Evolutionary conservation across 1,140 invertebrate genomes (phyloP).

Genomic region (fruit fly (Drosophila melanogaster)): Release_6_plus_ISO1_MT NC_004354.4:8658501-8659000

Average conservation of each 20-base stretch:
- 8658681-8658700: neutral
- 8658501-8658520: neutral
- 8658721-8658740: neutral
- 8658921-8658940: slow-evolving; percentile 12
- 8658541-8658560: neutral
- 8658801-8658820: slow-evolving; percentile 3
- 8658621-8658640: neutral
- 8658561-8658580: too few relatives aligned
- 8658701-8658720: too few relatives aligned
- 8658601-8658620: neutral
- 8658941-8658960: slow-evolving; percentile 34
- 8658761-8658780: too few relatives aligned
- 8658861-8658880: slow-evolving; percentile 39
- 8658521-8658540: neutral
- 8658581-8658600: neutral
- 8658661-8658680: too few relatives aligned
- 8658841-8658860: too few relatives aligned
- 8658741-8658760: too few relatives aligned
- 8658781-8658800: neutral
- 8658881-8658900: slow-evolving; percentile 76
- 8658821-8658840: neutral
- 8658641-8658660: too few relatives aligned
- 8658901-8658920: slow-evolving; percentile 79
- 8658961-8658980: slow-evolving; percentile 24
- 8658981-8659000: slow-evolving; percentile 65